Conservation (phyloP, 2,888 invertebrate species). For the Xylota segnis region DNA sequence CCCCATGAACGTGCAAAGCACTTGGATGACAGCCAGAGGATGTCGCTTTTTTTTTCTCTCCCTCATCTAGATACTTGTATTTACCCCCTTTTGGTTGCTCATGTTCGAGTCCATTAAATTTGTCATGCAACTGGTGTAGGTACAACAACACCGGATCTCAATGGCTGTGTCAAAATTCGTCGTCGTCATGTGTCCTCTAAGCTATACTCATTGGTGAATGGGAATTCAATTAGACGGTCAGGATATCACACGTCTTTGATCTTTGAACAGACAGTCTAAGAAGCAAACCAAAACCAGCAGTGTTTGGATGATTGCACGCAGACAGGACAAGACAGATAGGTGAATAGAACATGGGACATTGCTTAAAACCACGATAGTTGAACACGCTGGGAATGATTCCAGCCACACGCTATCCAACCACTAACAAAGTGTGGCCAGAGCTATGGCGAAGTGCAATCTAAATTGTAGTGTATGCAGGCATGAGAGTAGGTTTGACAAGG, state of each 20-base stretch:
- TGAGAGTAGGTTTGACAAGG: constrained; percentile 9
- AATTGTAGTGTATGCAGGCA: constrained; percentile 7
- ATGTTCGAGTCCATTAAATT: constrained; percentile 57
- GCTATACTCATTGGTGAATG: constrained; percentile 31
- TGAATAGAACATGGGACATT: constrained; percentile 23
- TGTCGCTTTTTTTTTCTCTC: constrained; percentile 11
- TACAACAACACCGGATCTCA: neutral
- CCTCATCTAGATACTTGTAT: too few relatives aligned
- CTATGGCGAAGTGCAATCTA: constrained; percentile 11
- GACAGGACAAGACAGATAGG: constrained; percentile 11
- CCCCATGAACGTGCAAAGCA: constrained; percentile 32
- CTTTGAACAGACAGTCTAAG: constrained; percentile 38
- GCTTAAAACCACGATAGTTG: constrained; percentile 6
- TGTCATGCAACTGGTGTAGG: constrained; percentile 52
- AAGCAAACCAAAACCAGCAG: constrained; percentile 17
- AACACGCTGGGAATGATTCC: constrained; percentile 19
- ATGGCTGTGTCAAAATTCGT: neutral
- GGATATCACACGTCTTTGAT: constrained; percentile 50
- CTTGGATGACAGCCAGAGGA: constrained; percentile 59
- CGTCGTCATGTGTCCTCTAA: constrained; percentile 29
- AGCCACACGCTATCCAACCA: constrained; percentile 29
- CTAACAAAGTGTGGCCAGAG: constrained; percentile 40
- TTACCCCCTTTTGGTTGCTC: constrained; percentile 34
- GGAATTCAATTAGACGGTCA: constrained; percentile 49
- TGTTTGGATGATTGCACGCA: constrained; percentile 32